phyloP scores from a whole-genome alignment of 2,113 vertebrate genomes.

The Otis tarda region DNA sequence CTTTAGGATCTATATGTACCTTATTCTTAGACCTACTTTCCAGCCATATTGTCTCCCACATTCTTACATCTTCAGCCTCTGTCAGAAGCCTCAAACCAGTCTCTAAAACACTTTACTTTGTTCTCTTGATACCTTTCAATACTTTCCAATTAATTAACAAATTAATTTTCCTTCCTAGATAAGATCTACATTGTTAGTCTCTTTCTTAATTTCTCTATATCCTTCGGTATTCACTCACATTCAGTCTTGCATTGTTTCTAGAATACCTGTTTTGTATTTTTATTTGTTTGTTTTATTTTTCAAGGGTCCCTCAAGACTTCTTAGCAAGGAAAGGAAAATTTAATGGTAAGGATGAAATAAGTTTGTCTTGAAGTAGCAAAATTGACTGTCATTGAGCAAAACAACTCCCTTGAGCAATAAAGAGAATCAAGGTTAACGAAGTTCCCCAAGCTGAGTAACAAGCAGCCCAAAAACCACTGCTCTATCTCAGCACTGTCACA shows the following conservation, averaged over 20 bases:
- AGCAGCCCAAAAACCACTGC: neutral
- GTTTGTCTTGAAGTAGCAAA: neutral
- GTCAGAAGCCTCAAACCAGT: neutral
- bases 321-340: neutral
- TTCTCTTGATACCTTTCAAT: neutral
- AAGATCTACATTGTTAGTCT: neutral
- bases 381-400: neutral
- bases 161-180: neutral
- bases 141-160: neutral
- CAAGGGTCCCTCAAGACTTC: neutral
- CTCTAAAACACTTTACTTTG: neutral
- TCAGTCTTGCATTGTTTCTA: neutral
- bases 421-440: neutral
- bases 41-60: neutral
- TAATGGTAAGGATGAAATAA: neutral
- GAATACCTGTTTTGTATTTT: neutral
- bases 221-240: neutral
- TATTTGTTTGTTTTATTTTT: neutral
- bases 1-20: neutral
- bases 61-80: neutral
- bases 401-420: neutral
- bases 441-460: neutral
- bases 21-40: neutral
- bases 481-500: neutral
- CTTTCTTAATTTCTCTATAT: neutral